Conservation (phyloP, 2,888 invertebrate species). For the Agrenia bidenticulata region DNA sequence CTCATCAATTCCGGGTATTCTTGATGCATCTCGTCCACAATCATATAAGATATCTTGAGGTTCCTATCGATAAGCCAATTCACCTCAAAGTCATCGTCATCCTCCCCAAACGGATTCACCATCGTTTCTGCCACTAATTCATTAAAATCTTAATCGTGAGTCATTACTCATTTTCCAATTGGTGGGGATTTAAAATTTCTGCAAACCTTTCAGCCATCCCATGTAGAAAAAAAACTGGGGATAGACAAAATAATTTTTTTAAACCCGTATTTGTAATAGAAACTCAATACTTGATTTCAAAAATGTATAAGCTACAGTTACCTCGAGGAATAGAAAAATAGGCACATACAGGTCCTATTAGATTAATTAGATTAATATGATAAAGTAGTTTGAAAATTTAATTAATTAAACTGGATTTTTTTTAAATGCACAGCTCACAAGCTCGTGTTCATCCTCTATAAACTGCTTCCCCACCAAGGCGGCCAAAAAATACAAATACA, state of each 20-base stretch:
- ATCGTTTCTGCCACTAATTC: conserved; percentile 56
- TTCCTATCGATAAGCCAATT: conserved; percentile 56
- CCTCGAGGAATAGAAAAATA: conserved; percentile 43
- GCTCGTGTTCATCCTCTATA: conserved; percentile 32
- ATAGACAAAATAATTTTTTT: conserved; percentile 5
- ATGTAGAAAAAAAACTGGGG: conserved; percentile 57
- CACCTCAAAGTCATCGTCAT: conserved; percentile 83
- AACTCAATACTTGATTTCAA: neutral
- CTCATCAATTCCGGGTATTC: conserved; percentile 67
- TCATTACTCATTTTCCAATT: neutral
- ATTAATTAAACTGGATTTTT: neutral
- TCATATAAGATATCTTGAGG: conserved; percentile 77
- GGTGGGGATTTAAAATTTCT: neutral
- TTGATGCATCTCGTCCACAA: conserved; percentile 92
- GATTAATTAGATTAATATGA: neutral
- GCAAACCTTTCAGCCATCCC: conserved; percentile 56
- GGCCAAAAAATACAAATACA: conserved; percentile 59
- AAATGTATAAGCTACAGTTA: conserved; percentile 6
- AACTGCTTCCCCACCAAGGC: conserved; percentile 59
- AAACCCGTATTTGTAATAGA: no score
- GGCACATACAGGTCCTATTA: conserved; percentile 44
- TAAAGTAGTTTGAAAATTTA: neutral
- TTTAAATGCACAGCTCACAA: conserved; percentile 4
- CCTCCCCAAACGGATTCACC: conserved; percentile 75
- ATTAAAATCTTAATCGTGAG: neutral